phyloP scores from a whole-genome alignment of 2,113 vertebrate species.

The Melanerpes aurifrons region DNA sequence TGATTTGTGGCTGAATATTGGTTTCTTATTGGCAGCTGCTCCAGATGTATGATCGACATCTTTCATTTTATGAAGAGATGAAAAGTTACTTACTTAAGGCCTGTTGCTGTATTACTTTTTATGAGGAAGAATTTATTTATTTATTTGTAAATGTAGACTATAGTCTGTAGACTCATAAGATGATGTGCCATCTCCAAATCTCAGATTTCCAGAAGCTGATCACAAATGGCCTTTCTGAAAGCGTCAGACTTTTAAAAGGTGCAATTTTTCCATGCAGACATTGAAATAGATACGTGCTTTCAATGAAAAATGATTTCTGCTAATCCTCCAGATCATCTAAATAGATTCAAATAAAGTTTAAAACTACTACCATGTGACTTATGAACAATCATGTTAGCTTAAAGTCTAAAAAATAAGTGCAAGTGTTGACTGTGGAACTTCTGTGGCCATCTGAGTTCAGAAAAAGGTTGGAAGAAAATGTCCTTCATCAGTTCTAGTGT shows the following conservation, averaged over 20 bases:
- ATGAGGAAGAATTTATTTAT: background rate
- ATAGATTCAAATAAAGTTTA: background rate
- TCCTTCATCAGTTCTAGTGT: background rate
- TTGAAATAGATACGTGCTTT: background rate
- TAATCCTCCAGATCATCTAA: background rate
- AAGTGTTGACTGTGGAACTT: background rate
- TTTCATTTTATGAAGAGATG: background rate
- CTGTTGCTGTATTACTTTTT: background rate
- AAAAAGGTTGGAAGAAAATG: background rate
- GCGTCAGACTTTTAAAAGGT: background rate
- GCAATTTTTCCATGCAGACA: background rate
- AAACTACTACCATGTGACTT: background rate
- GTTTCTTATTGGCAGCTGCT: background rate
- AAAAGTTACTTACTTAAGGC: background rate
- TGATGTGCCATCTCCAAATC: background rate
- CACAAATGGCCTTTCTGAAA: background rate
- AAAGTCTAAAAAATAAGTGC: conserved; percentile 14
- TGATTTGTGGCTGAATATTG: conserved; percentile 16
- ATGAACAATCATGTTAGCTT: background rate
- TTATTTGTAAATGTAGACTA: background rate
- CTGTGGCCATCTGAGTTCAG: background rate
- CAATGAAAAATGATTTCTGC: background rate
- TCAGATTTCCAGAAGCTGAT: background rate
- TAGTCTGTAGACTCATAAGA: background rate
- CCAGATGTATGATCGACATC: background rate